Evolutionary conservation across 1,140 invertebrate genomes (phyloP).

Genomic region (Drosophila nigromelanica): DNA sequence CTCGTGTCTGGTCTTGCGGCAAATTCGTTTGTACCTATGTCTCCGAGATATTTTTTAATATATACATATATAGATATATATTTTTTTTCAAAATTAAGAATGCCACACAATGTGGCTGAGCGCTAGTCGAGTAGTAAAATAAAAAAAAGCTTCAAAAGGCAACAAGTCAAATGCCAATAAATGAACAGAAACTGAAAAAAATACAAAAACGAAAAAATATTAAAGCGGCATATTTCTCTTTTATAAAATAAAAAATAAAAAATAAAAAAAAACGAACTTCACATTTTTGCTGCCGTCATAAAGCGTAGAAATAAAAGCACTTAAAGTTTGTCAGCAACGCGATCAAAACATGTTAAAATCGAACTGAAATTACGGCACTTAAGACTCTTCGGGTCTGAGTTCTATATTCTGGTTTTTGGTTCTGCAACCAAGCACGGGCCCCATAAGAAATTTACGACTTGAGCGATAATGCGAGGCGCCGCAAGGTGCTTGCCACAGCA

Average conservation of each 20-base stretch:
- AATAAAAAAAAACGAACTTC: neutral
- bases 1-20: constrained; percentile 33
- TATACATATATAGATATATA: constrained; percentile 8
- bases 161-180: constrained; percentile 63
- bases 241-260: constrained; percentile 43
- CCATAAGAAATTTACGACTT: constrained; percentile 73
- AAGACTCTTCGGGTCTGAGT: constrained; percentile 22
- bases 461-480: constrained; percentile 80
- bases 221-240: constrained; percentile 75
- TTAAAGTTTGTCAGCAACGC: constrained; percentile 75
- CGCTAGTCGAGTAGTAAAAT: constrained; percentile 57
- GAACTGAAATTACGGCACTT: constrained; percentile 76
- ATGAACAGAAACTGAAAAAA: constrained; percentile 37
- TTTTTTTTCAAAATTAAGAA: constrained; percentile 31
- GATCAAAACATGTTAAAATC: constrained; percentile 74
- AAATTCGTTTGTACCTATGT: constrained; percentile 28
- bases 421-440: constrained; percentile 17
- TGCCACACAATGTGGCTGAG: constrained; percentile 49
- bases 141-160: constrained; percentile 61
- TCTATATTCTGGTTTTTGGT: neutral
- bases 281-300: constrained; percentile 57
- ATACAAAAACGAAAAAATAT: constrained; percentile 49
- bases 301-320: constrained; percentile 80
- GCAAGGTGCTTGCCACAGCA: constrained; percentile 76
- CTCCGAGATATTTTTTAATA: constrained; percentile 30